Evolutionary conservation across 2,888 invertebrate genomes (phyloP).

Genomic region (Syrphus vitripennis): DNA sequence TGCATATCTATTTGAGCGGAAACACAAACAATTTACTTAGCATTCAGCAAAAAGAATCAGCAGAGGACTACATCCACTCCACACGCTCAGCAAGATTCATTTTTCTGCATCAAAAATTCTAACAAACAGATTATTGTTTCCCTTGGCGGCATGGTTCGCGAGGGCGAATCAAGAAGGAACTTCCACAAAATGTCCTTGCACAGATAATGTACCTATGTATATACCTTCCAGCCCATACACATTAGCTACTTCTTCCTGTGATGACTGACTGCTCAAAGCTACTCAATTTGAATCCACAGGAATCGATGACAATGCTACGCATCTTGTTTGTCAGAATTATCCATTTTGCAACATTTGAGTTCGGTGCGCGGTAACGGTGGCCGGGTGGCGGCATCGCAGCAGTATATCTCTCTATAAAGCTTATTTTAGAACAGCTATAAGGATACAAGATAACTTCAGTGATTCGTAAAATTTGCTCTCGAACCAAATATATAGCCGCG

Average conservation of each 20-base stretch:
- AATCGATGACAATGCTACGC: constrained; percentile 53
- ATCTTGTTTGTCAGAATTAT: constrained; percentile 1
- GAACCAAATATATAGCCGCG: no score
- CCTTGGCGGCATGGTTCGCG: constrained; percentile 2
- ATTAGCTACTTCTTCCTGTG: background rate
- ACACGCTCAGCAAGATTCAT: constrained; percentile 43
- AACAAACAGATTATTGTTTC: constrained; percentile 67
- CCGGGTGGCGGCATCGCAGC: background rate
- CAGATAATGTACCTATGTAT: constrained; percentile 55
- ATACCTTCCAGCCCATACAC: constrained; percentile 9
- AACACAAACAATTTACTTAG: constrained; percentile 37
- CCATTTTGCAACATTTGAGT: background rate
- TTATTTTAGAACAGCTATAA: background rate
- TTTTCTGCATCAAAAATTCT: constrained; percentile 70
- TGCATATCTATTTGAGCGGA: constrained; percentile 56
- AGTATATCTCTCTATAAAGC: background rate
- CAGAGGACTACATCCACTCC: background rate
- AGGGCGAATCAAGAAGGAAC: background rate
- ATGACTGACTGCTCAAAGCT: constrained; percentile 29
- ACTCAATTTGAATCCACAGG: constrained; percentile 62
- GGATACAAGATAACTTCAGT: constrained; percentile 61
- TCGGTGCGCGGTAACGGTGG: no score
- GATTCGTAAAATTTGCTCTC: constrained; percentile 63
- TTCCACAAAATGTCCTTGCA: constrained; percentile 2
- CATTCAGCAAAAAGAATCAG: background rate